Evolutionary conservation across 1,140 invertebrate species (phyloP).

Genomic region (Bombus cullumanus): DNA sequence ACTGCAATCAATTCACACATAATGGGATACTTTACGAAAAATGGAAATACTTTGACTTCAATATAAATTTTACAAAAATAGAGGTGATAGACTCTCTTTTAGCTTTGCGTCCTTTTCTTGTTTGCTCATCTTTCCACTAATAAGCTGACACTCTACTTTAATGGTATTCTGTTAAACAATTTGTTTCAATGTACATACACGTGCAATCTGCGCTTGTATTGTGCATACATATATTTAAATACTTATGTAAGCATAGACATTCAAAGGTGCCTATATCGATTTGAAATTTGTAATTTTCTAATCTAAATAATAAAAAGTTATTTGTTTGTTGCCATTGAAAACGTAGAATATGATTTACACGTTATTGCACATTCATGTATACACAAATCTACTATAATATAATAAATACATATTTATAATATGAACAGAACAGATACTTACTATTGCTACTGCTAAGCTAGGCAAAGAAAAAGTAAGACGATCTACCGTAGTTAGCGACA

Average conservation of each 20-base stretch:
- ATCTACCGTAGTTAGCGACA: neutral
- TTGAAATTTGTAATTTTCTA: neutral
- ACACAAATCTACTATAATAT: neutral
- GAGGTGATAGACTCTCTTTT: neutral
- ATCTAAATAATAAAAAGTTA: neutral
- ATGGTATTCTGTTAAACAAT: no score
- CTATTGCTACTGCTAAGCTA: neutral
- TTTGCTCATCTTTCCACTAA: neutral
- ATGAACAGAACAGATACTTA: no score
- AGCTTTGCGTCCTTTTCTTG: neutral
- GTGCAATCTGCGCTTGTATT: neutral
- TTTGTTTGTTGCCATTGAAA: neutral
- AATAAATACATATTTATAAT: neutral
- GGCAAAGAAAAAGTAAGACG: neutral
- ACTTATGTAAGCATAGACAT: neutral
- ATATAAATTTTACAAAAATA: neutral
- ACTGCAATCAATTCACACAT: neutral
- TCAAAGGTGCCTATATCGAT: neutral
- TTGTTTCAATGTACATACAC: neutral
- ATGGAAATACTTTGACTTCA: neutral
- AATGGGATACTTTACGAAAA: neutral
- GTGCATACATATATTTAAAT: neutral
- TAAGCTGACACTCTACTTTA: no score
- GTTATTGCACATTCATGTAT: neutral
- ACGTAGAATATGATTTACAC: neutral